phyloP scores from a whole-genome alignment of 2,888 invertebrate genomes.

The Epinotia nisella region DNA sequence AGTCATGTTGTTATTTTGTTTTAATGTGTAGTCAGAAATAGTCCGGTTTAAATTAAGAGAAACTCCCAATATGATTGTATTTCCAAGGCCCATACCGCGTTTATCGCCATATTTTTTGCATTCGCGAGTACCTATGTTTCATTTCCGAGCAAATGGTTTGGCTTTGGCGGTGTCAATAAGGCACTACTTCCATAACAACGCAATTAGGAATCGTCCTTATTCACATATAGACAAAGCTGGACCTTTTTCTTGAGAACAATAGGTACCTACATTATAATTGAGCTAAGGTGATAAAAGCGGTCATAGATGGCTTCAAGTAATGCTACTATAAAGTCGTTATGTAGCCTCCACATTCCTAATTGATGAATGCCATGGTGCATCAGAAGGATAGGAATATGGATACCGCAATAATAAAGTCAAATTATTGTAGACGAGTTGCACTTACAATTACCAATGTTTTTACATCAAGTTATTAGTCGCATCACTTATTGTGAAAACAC shows the following conservation, averaged over 20 bases:
- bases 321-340: too few species aligned
- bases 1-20: conserved; percentile 31
- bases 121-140: too few species aligned
- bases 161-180: too few species aligned
- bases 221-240: too few species aligned
- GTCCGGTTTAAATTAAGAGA: not conserved
- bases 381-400: not conserved
- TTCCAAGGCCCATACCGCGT: not conserved
- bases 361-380: too few species aligned
- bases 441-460: not conserved
- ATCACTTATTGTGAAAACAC: not conserved
- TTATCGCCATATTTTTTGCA: not conserved
- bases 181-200: too few species aligned
- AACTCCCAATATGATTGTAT: not conserved
- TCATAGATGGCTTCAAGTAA: not conserved
- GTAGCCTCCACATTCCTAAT: too few species aligned
- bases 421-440: not conserved
- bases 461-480: not conserved
- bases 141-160: too few species aligned
- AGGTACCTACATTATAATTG: not conserved
- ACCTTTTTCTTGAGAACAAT: too few species aligned
- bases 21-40: conserved; percentile 11
- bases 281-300: not conserved
- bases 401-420: not conserved
- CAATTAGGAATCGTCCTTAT: too few species aligned